Conservation (phyloP, 2,113 vertebrate genomes). For the Chroicocephalus ridibundus region DNA sequence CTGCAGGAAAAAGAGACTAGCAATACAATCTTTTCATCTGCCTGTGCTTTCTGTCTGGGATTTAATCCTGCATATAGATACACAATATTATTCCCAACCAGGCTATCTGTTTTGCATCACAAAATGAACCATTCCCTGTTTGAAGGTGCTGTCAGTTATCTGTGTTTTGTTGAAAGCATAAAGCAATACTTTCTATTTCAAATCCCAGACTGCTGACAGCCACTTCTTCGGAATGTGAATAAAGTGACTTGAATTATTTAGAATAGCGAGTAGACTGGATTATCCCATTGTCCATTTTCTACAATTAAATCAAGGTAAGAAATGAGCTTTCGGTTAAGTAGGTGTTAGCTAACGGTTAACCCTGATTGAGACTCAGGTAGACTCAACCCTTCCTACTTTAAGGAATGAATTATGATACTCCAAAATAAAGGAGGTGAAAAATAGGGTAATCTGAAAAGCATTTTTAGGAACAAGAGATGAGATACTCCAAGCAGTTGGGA, state of each 20-base stretch:
- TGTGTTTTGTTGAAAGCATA: slow-evolving; percentile 42
- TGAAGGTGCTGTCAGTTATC: slow-evolving; percentile 52
- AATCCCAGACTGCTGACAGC: slow-evolving; percentile 20
- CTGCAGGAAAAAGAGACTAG: background rate
- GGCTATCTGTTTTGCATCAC: slow-evolving; percentile 50
- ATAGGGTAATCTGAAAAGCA: background rate
- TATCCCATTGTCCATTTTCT: slow-evolving; percentile 10
- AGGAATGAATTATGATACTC: background rate
- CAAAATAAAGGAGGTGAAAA: background rate
- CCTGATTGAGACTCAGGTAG: background rate
- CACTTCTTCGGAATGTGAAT: slow-evolving; percentile 31
- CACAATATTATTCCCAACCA: slow-evolving; percentile 24
- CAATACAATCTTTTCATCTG: background rate
- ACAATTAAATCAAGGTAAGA: slow-evolving; percentile 34
- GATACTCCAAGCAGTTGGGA: background rate
- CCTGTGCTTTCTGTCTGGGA: slow-evolving; percentile 10
- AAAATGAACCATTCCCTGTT: slow-evolving; percentile 21
- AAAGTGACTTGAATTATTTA: slow-evolving; percentile 40
- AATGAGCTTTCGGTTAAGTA: background rate
- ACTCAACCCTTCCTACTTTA: background rate
- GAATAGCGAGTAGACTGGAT: background rate
- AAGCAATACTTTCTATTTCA: slow-evolving; percentile 39
- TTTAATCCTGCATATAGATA: slow-evolving; percentile 31
- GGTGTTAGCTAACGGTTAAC: background rate
- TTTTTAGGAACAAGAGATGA: background rate